phyloP scores from a whole-genome alignment of 1,140 invertebrate genomes.

The Eubasilissa regina region DNA sequence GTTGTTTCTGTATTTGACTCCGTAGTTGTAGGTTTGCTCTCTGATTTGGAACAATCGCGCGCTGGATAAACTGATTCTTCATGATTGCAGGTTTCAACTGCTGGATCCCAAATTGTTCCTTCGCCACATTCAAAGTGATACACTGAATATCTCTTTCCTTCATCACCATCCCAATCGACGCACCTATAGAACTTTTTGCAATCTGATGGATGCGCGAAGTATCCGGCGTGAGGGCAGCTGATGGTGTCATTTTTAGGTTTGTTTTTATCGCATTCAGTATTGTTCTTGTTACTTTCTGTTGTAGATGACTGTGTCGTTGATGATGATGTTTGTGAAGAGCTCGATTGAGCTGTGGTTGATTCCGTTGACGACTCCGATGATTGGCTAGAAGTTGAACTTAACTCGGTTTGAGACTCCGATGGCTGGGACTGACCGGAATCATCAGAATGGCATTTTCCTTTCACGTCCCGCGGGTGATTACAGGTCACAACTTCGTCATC shows the following conservation, averaged over 20 bases:
- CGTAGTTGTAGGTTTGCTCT: slow-evolving; percentile 37
- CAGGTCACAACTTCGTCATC: slow-evolving; percentile 67
- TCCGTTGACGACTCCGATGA: not conserved
- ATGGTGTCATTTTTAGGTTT: slow-evolving; percentile 59
- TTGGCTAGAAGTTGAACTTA: slow-evolving; percentile 3
- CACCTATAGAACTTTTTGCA: slow-evolving; percentile 84
- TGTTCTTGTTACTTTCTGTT: slow-evolving; percentile 59
- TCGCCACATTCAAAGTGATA: slow-evolving; percentile 77
- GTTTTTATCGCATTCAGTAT: slow-evolving; percentile 52
- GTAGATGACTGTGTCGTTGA: slow-evolving; percentile 51
- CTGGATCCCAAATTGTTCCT: slow-evolving; percentile 77
- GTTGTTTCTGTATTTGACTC: slow-evolving; percentile 60
- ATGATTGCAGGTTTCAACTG: slow-evolving; percentile 72
- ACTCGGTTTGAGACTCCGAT: slow-evolving; percentile 4
- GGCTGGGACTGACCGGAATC: not conserved
- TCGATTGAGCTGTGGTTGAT: slow-evolving; percentile 54
- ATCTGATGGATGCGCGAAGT: slow-evolving; percentile 76
- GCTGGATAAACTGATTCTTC: slow-evolving; percentile 70
- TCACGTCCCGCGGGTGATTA: slow-evolving; percentile 65
- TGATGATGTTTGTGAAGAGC: slow-evolving; percentile 50
- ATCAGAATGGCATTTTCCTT: slow-evolving; percentile 40
- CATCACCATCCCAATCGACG: slow-evolving; percentile 77
- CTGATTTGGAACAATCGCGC: slow-evolving; percentile 64
- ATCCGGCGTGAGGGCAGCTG: slow-evolving; percentile 74
- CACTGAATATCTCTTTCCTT: slow-evolving; percentile 73